Evolutionary conservation across 2,797 vertebrate genomes (phyloP), one percentile per base, ranked within the genome.

Genomic region (Microctenopoma lineatum): DNA sequence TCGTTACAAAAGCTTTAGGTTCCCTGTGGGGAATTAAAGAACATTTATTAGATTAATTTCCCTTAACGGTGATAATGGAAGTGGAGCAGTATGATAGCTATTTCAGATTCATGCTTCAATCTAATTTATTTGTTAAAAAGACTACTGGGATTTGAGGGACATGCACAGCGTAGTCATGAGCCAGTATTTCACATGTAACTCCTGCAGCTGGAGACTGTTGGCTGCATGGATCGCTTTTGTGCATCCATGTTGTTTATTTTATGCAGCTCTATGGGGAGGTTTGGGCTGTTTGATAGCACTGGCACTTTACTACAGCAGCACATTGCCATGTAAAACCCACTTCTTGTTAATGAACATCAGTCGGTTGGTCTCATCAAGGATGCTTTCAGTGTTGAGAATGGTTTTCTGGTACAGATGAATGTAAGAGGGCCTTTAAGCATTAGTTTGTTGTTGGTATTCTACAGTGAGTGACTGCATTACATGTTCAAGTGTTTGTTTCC

Each of bases 31-130:
- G 86, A 87, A 87, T 89, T 84, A 78, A 72, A 80, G 83, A 85
- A 86, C 83, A 71, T 91, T 90, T 84, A 91, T 92, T 87, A 86
- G 84, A 90, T 90, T 86, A 76, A 89, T 92, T 92, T 88, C 59
- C 87, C 81, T 85, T 57, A 87, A 81, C 73, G 39, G 79, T 77
- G 87, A 88, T 88, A 87, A 90, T 89, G 85, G 83, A 87, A 84
- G 81, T 77, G 78, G 74, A 86, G 83, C 82, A 66, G 83, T 73
- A 36, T 80, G 90, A 85, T 77, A 72, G 83, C 87, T 82, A 55
- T 84, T 91, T 89, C 77, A 83, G 70, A 87, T 80, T 82, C 73
- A 66, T 59, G 69, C 68, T 82, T 81, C 80, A 64, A 51, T 91
- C 80, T 85, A 81, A 76, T 89, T 90, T 83, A 83, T 84, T 88